phyloP scores from a whole-genome alignment of 2,888 invertebrate genomes.

The Achlya flavicornis region DNA sequence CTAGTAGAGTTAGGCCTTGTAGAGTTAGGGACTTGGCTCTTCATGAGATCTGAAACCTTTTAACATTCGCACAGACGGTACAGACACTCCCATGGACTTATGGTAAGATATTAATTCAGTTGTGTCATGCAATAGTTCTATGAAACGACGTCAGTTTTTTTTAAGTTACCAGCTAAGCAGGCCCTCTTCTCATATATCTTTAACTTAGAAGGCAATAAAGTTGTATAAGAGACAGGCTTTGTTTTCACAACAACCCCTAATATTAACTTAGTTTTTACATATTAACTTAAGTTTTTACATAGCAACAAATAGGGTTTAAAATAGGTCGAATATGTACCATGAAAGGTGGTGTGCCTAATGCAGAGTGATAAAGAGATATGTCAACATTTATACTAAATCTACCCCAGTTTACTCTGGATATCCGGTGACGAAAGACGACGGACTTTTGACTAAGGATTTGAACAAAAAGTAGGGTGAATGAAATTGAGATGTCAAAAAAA shows the following conservation, averaged over 20 bases:
- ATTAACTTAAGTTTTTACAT: background rate
- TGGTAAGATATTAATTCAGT: too few species aligned
- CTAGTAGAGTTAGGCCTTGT: too few species aligned
- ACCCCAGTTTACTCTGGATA: conserved; percentile 46
- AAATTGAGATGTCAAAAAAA: conserved; percentile 30
- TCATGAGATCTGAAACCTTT: too few species aligned
- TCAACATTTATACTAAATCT: conserved; percentile 64
- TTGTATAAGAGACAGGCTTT: conserved; percentile 32
- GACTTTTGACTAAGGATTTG: conserved; percentile 26
- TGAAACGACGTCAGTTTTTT: too few species aligned
- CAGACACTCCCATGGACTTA: too few species aligned
- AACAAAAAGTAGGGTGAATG: conserved; percentile 26
- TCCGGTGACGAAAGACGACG: conserved; percentile 64
- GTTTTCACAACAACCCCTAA: conserved; percentile 55
- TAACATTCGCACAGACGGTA: too few species aligned
- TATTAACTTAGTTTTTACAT: conserved; percentile 22
- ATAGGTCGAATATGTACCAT: conserved; percentile 15
- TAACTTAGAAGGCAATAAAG: background rate
- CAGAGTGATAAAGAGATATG: conserved; percentile 63
- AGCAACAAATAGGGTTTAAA: conserved; percentile 23
- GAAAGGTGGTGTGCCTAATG: conserved; percentile 34
- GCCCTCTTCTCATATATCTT: too few species aligned
- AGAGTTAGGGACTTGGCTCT: too few species aligned
- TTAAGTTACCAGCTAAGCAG: too few species aligned
- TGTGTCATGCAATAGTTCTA: too few species aligned